phyloP scores from a whole-genome alignment of 1,140 invertebrate species.

The Psilanteris sp. region DNA sequence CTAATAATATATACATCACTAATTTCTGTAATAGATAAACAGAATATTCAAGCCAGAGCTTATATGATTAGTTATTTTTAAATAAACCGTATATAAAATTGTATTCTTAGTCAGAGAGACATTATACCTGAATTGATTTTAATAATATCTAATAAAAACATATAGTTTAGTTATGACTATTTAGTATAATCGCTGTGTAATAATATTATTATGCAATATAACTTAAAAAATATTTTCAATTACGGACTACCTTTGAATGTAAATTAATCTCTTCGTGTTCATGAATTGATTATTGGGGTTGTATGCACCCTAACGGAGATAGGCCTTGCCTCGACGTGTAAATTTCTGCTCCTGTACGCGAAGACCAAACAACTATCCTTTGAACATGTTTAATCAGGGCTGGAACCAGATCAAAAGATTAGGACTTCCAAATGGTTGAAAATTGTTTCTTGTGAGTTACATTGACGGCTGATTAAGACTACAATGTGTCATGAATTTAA shows the following conservation, averaged over 20 bases:
- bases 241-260: neutral
- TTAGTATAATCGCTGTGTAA: no score
- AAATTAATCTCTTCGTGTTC: slow-evolving; percentile 6
- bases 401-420: slow-evolving; percentile 46
- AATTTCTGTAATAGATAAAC: no score
- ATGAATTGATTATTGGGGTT: slow-evolving; percentile 36
- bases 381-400: slow-evolving; percentile 50
- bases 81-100: no score
- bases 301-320: slow-evolving; percentile 24
- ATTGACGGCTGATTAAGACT: slow-evolving; percentile 32
- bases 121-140: no score
- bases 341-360: slow-evolving; percentile 24
- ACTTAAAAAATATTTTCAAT: no score
- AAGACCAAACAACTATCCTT: slow-evolving; percentile 44
- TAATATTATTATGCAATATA: no score
- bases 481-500: slow-evolving; percentile 24
- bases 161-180: no score
- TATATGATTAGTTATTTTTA: no score
- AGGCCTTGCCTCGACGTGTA: slow-evolving; percentile 12
- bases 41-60: no score
- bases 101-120: no score
- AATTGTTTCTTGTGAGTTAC: slow-evolving; percentile 49
- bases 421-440: slow-evolving; percentile 38
- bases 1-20: no score
- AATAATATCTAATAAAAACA: no score